Percentiles rank a stretch among this genome's conserved stretches.
phyloP scores from a whole-genome alignment of 1,140 invertebrate genomes.

The Xylocopa sonorina region DNA sequence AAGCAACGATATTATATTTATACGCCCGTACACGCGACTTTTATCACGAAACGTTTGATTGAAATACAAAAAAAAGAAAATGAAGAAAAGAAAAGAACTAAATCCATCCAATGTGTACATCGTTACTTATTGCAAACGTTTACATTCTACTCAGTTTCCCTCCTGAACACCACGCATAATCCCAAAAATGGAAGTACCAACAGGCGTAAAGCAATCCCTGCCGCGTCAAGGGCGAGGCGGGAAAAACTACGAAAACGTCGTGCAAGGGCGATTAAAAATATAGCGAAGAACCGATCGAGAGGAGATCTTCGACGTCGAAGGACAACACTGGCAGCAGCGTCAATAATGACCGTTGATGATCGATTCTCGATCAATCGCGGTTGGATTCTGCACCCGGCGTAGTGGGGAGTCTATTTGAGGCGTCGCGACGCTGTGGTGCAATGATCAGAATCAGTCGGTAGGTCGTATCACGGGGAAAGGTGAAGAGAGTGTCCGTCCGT shows the following conservation, averaged over 20 bases:
- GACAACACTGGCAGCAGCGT: neutral
- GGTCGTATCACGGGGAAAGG: conserved; percentile 61
- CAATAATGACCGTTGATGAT: neutral
- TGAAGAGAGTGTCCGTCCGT: conserved; percentile 40
- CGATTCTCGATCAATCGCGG: conserved; percentile 65
- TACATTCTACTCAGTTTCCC: neutral
- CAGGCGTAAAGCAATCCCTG: too few relatives aligned
- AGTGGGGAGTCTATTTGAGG: conserved; percentile 81
- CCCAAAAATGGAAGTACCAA: neutral
- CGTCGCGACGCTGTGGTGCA: conserved; percentile 69
- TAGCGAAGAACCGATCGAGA: neutral
- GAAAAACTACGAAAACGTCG: neutral
- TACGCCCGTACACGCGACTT: conserved; percentile 22
- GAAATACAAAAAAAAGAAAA: conserved; percentile 21
- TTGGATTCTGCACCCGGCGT: conserved; percentile 67
- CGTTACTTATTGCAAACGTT: neutral
- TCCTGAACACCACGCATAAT: too few relatives aligned
- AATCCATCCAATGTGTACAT: neutral
- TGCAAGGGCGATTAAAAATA: conserved; percentile 41
- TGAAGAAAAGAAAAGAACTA: neutral
- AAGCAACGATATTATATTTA: conserved; percentile 8
- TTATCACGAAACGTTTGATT: conserved; percentile 18
- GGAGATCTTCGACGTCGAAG: neutral
- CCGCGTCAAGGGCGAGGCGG: neutral
- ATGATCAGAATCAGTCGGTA: conserved; percentile 73